Conservation (phyloP, 2,113 vertebrate species). For the Daphoenositta chrysoptera region DNA sequence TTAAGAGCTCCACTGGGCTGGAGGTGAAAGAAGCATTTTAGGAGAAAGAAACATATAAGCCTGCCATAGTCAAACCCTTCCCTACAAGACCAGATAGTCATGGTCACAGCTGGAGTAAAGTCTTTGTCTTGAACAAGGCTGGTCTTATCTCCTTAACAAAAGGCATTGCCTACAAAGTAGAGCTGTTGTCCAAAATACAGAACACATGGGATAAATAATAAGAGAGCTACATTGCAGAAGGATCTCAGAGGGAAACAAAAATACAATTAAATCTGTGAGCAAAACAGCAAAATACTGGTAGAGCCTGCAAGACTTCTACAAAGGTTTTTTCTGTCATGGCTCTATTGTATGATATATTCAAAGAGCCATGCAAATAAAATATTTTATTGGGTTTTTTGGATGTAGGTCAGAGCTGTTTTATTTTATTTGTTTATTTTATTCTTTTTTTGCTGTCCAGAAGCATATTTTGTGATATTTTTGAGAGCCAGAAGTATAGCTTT, state of each 20-base stretch:
- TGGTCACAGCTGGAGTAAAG: background rate
- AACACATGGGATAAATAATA: background rate
- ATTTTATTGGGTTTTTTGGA: background rate
- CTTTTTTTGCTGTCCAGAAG: background rate
- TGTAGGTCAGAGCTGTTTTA: background rate
- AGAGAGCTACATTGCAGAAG: background rate
- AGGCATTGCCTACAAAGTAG: background rate
- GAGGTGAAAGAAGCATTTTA: background rate
- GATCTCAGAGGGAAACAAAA: background rate
- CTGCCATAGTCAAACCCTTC: background rate
- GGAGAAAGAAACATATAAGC: background rate
- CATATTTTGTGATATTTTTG: background rate
- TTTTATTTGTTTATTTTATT: background rate
- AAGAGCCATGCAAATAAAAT: background rate
- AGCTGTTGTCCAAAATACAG: background rate
- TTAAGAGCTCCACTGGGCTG: background rate
- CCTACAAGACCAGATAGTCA: background rate
- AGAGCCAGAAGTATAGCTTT: background rate
- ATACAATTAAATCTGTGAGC: background rate
- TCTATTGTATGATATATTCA: background rate
- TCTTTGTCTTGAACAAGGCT: background rate
- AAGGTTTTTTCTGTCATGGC: background rate
- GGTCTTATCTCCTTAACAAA: background rate
- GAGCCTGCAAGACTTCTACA: background rate
- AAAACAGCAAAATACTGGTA: background rate